Base-by-base conservation (phyloP, 2,113 vertebrate genomes). In the Pelusios castaneus region DNA sequence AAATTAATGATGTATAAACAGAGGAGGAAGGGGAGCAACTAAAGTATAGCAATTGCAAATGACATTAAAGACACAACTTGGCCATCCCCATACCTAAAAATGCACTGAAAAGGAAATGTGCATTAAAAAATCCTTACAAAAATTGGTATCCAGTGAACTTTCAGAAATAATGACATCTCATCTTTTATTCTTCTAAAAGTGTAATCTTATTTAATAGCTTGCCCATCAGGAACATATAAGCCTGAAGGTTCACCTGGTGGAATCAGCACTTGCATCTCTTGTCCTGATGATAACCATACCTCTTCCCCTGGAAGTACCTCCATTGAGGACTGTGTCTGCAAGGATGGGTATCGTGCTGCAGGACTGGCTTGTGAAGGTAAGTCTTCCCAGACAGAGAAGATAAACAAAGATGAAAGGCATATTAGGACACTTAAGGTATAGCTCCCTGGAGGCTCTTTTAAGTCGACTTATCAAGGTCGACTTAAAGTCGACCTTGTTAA, bases 171-270 rank as follows among this genome's bases (percentile, higher is more conserved):
- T 84, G 34, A 8, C 31, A 10, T 58, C 14, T 41, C 41, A 7
- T 25, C 41, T 21, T 41, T 49, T 85, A 5, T 93, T 82, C 19
- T 92, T 41, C n/a, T 16, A 6, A 75, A 75, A 75, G 12, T 83
- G 19, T 60, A 80, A 67, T 80, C n/a, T 86, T 91, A 3, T 63
- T 88, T n/a, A 87, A 80, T 96, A 99, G 99, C 98, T 31, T 99
- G 99, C 94, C 99, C 99, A 21, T 95, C 99, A 14, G 99, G 99
- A 76, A 99, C 99, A 0, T 99, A 99, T 90, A 99, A 99, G 92
- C 98, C 99, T 17, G 99, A 99, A 96, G 98, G 98, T 55, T 97
- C 98, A 13, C 99, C 99, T 8, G 99, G 99, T 94, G 99, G 99
- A 85, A 96, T 98, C 84, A 98, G 98, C 92, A 99, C 99, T 79